These are phyloP conservation scores for Echiichthys vipera DNA, from an alignment of 2,797 vertebrate species.

Conservation along the genomic window DNA sequence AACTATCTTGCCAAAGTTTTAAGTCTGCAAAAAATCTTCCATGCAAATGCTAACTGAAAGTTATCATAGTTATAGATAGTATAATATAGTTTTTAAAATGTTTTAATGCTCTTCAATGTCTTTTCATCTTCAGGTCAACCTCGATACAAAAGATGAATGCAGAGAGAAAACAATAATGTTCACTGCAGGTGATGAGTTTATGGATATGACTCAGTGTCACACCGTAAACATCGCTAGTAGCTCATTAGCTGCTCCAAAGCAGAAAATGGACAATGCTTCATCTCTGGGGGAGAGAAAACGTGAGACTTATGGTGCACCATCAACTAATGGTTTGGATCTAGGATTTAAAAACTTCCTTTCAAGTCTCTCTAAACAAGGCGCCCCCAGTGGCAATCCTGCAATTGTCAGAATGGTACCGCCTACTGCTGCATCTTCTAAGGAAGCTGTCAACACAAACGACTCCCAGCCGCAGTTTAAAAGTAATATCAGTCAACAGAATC, in stretches of 20 bases:
- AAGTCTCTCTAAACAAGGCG: conserved; percentile 48
- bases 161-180: conserved; percentile 86
- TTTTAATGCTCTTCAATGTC: neutral
- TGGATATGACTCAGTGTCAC: conserved; percentile 91
- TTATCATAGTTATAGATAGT: neutral
- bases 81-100: neutral
- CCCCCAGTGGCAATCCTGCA: conserved; percentile 3
- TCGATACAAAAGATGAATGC: conserved; percentile 42
- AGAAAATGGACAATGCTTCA: neutral
- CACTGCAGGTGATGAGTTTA: conserved; percentile 83
- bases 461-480: conserved; percentile 19
- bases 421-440: conserved; percentile 6
- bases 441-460: conserved; percentile 11
- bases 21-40: neutral
- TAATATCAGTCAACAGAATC: conserved; percentile 76
- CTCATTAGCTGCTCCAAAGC: conserved; percentile 14
- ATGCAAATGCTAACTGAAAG: neutral
- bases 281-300: conserved; percentile 45
- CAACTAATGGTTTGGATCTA: conserved; percentile 31
- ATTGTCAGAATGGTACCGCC: neutral
- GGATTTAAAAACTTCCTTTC: conserved; percentile 46
- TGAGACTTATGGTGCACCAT: neutral
- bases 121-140: conserved; percentile 60
- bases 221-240: conserved; percentile 83
- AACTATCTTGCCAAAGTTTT: neutral